These are phyloP conservation scores for Nasonovia ribisnigri DNA, from an alignment of 2,888 invertebrate species.

Conservation along the genomic window DNA sequence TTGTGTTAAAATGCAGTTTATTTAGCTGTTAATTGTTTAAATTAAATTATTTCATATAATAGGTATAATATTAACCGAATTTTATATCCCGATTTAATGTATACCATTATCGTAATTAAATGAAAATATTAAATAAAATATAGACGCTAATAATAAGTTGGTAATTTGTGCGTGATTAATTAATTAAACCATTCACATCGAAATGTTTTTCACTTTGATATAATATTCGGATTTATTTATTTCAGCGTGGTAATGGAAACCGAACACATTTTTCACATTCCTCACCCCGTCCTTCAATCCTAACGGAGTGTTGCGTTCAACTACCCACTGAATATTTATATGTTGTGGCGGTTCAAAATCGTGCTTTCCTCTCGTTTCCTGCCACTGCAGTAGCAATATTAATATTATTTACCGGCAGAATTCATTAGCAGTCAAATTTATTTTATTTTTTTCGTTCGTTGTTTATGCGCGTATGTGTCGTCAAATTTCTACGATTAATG, in stretches of 20 bases:
- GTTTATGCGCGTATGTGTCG: neutral
- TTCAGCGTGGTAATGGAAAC: neutral
- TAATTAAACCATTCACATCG: neutral
- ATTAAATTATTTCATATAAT: no score
- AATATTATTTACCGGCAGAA: neutral
- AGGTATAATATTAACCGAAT: no score
- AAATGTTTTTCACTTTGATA: neutral
- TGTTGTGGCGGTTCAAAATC: neutral
- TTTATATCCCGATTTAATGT: neutral
- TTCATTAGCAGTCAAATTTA: neutral
- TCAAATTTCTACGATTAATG: conserved; percentile 57
- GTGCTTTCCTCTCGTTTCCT: neutral
- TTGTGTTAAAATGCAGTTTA: no score
- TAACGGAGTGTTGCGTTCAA: neutral
- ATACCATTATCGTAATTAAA: neutral
- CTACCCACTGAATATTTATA: neutral
- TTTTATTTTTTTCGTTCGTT: neutral
- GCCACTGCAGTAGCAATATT: neutral
- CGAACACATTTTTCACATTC: conserved; percentile 7
- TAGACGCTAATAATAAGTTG: neutral
- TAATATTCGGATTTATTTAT: neutral
- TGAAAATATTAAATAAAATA: neutral
- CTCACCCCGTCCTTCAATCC: neutral
- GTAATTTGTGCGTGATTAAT: neutral
- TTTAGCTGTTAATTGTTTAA: no score